A percentile compares a stretch with the other conserved stretches of the same genome.
phyloP scores from a whole-genome alignment of 2,888 invertebrate species.

The Sipha maydis region DNA sequence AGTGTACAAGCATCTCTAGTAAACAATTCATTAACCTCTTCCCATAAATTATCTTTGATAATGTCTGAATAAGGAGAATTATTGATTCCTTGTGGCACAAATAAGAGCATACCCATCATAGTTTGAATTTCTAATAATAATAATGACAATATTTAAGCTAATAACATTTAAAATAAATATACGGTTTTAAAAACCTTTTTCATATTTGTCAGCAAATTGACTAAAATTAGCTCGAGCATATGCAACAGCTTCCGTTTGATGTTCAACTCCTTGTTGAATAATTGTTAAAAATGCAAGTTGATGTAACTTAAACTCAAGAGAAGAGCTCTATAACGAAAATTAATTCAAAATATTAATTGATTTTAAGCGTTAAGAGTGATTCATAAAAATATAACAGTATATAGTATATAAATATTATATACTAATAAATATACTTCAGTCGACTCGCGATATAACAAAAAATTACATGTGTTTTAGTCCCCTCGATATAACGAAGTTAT shows the following conservation, averaged over 20 bases:
- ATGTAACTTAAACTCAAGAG: slow-evolving; percentile 84
- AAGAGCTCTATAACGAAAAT: slow-evolving; percentile 71
- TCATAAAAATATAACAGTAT: not conserved
- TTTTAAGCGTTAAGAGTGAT: not conserved
- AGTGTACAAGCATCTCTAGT: slow-evolving; percentile 91
- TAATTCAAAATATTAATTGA: not conserved
- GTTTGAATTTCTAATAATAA: slow-evolving; percentile 78
- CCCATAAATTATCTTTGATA: slow-evolving; percentile 81
- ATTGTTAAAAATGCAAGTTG: slow-evolving; percentile 82
- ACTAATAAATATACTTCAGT: too few species aligned
- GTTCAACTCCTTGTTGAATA: slow-evolving; percentile 74
- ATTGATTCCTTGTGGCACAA: slow-evolving; percentile 80
- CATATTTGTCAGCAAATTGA: slow-evolving; percentile 80
- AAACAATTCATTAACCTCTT: slow-evolving; percentile 89
- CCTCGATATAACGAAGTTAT: too few species aligned
- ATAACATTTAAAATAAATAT: slow-evolving; percentile 31
- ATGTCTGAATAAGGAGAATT: slow-evolving; percentile 83
- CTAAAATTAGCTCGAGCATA: slow-evolving; percentile 89
- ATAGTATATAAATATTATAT: not conserved
- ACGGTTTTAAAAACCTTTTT: slow-evolving; percentile 80
- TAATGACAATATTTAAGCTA: slow-evolving; percentile 60
- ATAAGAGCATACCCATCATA: slow-evolving; percentile 86
- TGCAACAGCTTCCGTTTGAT: slow-evolving; percentile 84
- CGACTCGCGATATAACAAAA: too few species aligned
- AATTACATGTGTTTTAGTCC: too few species aligned